phyloP scores from a whole-genome alignment of 2,888 invertebrate genomes.

The Leptinotarsa tumamoca region DNA sequence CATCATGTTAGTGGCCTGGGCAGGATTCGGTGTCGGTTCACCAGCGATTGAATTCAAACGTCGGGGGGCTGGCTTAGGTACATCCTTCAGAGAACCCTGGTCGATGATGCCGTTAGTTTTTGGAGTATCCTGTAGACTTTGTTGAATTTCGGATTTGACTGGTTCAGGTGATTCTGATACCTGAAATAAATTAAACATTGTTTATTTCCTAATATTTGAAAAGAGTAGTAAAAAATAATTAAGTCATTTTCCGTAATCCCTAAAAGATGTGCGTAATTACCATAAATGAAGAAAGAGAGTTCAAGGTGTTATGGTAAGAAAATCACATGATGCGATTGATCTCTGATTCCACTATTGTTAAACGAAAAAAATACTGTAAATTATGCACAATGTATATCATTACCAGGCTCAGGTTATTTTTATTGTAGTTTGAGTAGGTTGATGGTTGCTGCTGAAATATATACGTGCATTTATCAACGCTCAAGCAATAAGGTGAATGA shows the following conservation, averaged over 20 bases:
- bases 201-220: no score
- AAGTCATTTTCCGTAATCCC: no score
- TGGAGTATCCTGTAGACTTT: conserved; percentile 55
- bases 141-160: conserved; percentile 42
- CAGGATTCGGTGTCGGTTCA: conserved; percentile 34
- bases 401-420: not conserved
- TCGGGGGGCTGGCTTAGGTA: conserved; percentile 61
- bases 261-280: no score
- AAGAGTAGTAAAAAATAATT: no score
- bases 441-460: not conserved
- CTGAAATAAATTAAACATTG: conserved; percentile 30
- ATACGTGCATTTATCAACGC: no score
- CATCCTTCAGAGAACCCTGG: conserved; percentile 56
- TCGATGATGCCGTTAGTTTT: conserved; percentile 63
- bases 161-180: conserved; percentile 53
- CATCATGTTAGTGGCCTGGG: conserved; percentile 1
- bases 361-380: no score
- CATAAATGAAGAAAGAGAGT: no score
- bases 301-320: no score
- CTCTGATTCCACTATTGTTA: no score
- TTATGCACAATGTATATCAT: no score
- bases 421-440: not conserved
- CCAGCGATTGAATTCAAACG: conserved; percentile 50
- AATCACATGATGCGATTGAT: no score
- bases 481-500: no score